Evolutionary conservation across 2,113 vertebrate genomes (phyloP).

Genomic region (Colinus virginianus): DNA sequence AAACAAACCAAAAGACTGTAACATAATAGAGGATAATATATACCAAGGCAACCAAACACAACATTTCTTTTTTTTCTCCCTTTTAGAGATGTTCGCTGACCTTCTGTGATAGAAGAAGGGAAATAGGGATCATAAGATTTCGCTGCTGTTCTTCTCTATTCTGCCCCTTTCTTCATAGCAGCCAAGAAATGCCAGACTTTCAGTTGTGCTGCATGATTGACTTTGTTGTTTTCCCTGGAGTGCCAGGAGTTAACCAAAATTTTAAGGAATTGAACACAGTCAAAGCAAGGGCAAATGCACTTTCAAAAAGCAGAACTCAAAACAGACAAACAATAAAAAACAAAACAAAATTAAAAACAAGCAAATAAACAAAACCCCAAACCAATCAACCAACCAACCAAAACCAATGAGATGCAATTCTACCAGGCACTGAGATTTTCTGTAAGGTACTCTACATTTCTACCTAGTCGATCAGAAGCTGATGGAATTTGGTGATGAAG

Average conservation of each 20-base stretch:
- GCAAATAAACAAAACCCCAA: fast-evolving
- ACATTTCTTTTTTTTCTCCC: not conserved
- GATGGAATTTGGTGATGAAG: not conserved
- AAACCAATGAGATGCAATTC: not conserved
- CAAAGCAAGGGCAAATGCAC: not conserved
- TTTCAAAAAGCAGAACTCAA: not conserved
- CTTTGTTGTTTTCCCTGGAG: not conserved
- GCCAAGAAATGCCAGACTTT: not conserved
- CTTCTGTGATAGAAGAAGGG: not conserved
- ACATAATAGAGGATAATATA: not conserved
- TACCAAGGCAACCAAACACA: not conserved
- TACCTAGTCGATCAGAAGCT: not conserved
- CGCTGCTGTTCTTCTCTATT: not conserved
- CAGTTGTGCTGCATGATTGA: not conserved
- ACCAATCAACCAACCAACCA: not conserved
- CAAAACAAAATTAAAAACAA: not conserved
- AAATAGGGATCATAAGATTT: not conserved
- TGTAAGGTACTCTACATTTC: not conserved
- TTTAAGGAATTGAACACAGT: not conserved
- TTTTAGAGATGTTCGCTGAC: not conserved
- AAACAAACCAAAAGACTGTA: too few relatives aligned
- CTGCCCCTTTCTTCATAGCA: not conserved
- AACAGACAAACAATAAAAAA: not conserved
- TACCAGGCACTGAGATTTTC: not conserved
- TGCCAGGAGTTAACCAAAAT: not conserved